phyloP scores from a whole-genome alignment of 2,113 vertebrate species.

The Istiophorus platypterus region DNA sequence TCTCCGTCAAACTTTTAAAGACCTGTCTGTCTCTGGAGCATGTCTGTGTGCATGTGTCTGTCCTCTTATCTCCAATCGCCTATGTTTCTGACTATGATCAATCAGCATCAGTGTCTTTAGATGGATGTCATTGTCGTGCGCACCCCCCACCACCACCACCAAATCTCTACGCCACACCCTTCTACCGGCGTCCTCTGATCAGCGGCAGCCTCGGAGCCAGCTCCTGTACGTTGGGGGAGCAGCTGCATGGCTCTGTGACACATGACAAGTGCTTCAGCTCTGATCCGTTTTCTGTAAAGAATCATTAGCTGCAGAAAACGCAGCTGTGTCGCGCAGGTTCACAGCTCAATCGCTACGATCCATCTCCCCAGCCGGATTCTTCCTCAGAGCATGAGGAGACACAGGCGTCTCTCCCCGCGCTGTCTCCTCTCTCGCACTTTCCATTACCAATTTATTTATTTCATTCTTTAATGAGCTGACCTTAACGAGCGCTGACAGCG shows the following conservation, averaged over 20 bases:
- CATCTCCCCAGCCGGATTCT: slow-evolving; percentile 54
- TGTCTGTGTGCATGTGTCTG: slow-evolving; percentile 45
- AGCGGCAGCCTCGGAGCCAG: slow-evolving; percentile 50
- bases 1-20: slow-evolving; percentile 63
- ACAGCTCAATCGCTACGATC: slow-evolving; percentile 65
- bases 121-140: slow-evolving; percentile 6
- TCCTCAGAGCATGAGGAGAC: slow-evolving; percentile 47
- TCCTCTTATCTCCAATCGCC: slow-evolving; percentile 63
- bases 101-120: slow-evolving; percentile 57
- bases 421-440: slow-evolving; percentile 53
- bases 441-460: slow-evolving; percentile 73
- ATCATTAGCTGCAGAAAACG: slow-evolving; percentile 78
- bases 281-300: slow-evolving; percentile 78
- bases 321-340: slow-evolving; percentile 73
- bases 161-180: slow-evolving; percentile 35
- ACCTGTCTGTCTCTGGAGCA: slow-evolving; percentile 50
- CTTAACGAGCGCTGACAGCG: slow-evolving; percentile 80
- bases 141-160: neutral
- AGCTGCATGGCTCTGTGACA: slow-evolving; percentile 70
- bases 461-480: slow-evolving; percentile 80
- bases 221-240: slow-evolving; percentile 24
- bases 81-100: slow-evolving; percentile 72
- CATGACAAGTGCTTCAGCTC: slow-evolving; percentile 76
- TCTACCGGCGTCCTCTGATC: slow-evolving; percentile 65
- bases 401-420: slow-evolving; percentile 51